Percentiles rank a stretch among this genome's conserved stretches.
Evolutionary conservation across 2,888 invertebrate species (phyloP).

Genomic region (Plebejus argus): DNA sequence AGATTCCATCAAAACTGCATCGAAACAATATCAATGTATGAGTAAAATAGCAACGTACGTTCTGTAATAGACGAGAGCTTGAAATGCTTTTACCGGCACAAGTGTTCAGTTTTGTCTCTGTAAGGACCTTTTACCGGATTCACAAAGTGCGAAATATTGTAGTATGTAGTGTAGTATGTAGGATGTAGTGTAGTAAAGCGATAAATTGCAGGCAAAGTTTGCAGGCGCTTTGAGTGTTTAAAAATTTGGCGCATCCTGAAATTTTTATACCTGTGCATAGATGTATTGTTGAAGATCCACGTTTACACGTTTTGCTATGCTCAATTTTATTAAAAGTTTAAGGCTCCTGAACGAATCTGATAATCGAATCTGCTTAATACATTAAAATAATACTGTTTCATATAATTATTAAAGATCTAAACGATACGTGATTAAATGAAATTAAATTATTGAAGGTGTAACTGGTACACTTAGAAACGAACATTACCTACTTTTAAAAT

Average conservation of each 20-base stretch:
- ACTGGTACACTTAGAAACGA: too few species aligned
- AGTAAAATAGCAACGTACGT: background rate
- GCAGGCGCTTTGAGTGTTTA: conserved; percentile 31
- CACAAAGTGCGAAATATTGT: conserved; percentile 26
- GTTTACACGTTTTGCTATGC: background rate
- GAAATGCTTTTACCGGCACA: conserved; percentile 6
- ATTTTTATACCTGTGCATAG: background rate
- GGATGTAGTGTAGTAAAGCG: conserved; percentile 24
- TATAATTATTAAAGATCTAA: too few species aligned
- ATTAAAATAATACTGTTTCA: too few species aligned
- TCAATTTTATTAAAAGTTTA: too few species aligned
- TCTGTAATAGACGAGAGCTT: background rate
- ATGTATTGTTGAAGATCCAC: background rate
- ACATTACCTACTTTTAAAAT: too few species aligned
- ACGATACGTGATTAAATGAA: too few species aligned
- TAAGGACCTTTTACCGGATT: conserved; percentile 16
- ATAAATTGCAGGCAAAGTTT: conserved; percentile 39
- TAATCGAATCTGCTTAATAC: too few species aligned
- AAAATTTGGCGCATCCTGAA: conserved; percentile 34
- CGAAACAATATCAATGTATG: too few species aligned
- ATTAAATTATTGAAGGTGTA: too few species aligned
- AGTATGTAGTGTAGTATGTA: background rate
- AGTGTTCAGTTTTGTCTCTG: background rate
- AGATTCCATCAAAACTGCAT: too few species aligned
- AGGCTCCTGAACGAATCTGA: too few species aligned